Evolutionary conservation across 2,113 vertebrate genomes (phyloP), one percentile per base, ranked within the genome.

Genomic region (Eira barbara): DNA sequence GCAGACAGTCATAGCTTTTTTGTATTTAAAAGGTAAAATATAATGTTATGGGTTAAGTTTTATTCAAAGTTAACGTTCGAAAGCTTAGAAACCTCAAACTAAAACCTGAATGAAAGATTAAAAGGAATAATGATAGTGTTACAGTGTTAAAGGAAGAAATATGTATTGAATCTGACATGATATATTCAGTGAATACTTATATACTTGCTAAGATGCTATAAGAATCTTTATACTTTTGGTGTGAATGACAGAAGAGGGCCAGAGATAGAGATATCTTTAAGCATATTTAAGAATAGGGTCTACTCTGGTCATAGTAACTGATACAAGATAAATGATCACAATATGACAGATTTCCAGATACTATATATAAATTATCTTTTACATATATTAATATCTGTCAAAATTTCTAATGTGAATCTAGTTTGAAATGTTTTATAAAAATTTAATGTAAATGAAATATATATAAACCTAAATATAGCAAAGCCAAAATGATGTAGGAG

Each of bases 361-460:
- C 95, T 97, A 84, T 71, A 94, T 65, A 78, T 34, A 89, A 83
- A 96, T 92, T 71, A 90, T 87, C 87, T 98, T 98, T 93, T 97
- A 89, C 31, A 97, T 34, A 17, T 93, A 49, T 80, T 82, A 93
- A n/a, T 79, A 29, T 87, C 0, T 74, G 76, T 47, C 61, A 85
- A 95, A 96, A 94, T 52, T 89, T 42, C 15, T 96, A 57, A 95
- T 80, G 81, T 86, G 90, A 92, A 94, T 49, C 45, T 95, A 93
- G 61, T 0, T 73, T 91, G 61, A 98, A 89, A 80, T 93, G 31
- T 89, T 87, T 93, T 91, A 88, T 84, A 29, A 93, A 96, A 96
- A 81, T 76, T 93, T 95, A 71, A 81, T 91, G 39, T 65, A 93
- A 31, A 31, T 74, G 94, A 86, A 94, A 91, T 79, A 92, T 76